phyloP scores from a whole-genome alignment of 64 coral and sea anemone species.

The Stichodactyla helianthus region DNA sequence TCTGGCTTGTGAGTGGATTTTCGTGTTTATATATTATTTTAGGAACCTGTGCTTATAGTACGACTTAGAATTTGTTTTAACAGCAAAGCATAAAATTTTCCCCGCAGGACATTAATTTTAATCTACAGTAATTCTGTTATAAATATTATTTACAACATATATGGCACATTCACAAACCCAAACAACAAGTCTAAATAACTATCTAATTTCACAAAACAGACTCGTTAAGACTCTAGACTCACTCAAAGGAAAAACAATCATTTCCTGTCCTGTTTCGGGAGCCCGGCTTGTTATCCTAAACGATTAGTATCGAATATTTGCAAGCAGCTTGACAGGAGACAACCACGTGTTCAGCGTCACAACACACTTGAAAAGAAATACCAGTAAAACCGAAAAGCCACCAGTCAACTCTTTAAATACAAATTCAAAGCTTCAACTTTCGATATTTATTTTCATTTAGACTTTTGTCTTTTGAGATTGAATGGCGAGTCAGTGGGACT shows the following conservation, averaged over 20 bases:
- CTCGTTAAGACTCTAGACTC: background rate
- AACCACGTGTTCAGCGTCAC: background rate
- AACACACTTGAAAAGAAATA: constrained; percentile 11
- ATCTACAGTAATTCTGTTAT: background rate
- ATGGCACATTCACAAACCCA: background rate
- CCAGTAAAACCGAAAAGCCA: background rate
- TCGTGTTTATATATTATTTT: background rate
- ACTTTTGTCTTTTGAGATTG: background rate
- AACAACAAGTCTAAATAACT: background rate
- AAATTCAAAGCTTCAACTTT: background rate
- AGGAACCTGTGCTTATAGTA: background rate
- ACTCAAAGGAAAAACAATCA: constrained; percentile 3
- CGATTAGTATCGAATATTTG: constrained; percentile 4
- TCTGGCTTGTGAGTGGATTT: background rate
- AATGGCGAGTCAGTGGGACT: background rate
- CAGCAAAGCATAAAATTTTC: background rate
- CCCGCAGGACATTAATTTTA: background rate
- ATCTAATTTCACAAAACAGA: constrained; percentile 4
- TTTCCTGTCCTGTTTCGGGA: background rate
- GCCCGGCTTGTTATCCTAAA: constrained; percentile 8
- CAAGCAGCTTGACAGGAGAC: constrained; percentile 6
- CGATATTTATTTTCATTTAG: constrained; percentile 11
- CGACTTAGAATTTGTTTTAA: background rate
- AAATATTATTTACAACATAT: background rate
- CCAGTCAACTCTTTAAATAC: constrained; percentile 15